Evolutionary conservation across 2,797 vertebrate species (phyloP), one percentile per base, ranked within the genome.

Genomic region (Fundulus diaphanus): DNA sequence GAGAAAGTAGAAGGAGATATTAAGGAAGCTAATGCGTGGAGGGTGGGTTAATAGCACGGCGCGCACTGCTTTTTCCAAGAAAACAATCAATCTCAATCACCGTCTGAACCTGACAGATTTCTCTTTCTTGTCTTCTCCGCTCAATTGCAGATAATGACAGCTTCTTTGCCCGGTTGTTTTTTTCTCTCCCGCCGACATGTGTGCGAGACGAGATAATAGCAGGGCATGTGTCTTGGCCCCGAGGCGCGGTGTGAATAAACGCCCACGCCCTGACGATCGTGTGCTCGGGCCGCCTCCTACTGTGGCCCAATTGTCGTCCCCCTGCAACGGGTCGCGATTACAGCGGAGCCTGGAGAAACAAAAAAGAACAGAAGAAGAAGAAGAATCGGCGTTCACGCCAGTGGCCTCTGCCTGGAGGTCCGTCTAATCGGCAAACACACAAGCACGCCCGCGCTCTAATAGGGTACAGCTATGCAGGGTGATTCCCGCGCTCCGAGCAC

Each of bases 141-240:
- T 76, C 85, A 82, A 90, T 85, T 89, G 78, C 84, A 90, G 82
- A 89, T 93, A 92, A 93, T 92, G 83, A 90, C 84, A 88, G 87
- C 59, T 79, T 85, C 74, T 68, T 81, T 78, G 76, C 84, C 68
- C 44, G 35, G 59, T 78, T 78, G 71, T 5, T 51, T 42, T 70
- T 79, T 87, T n/a, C n/a, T n/a, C n/a, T n/a, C n/a, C 81, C 72
- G 59, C 65, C 13, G 71, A 68, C 37, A 37, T 80, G 79, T 77
- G 80, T 77, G 69, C 83, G 84, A 76, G 89, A 88, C 75, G 29
- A 90, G 92, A 92, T 95, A 94, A 95, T 93, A 90, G 92, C 85
- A 90, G 87, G 78, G 88, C 76, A 72, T 86, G 87, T 81, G 78
- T 85, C 85, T 88, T n/a, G n/a, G 88, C 87, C 94, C 87, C 35